Evolutionary conservation across 1,140 invertebrate genomes (phyloP).

Genomic region (Ceratosolen solmsi): DNA sequence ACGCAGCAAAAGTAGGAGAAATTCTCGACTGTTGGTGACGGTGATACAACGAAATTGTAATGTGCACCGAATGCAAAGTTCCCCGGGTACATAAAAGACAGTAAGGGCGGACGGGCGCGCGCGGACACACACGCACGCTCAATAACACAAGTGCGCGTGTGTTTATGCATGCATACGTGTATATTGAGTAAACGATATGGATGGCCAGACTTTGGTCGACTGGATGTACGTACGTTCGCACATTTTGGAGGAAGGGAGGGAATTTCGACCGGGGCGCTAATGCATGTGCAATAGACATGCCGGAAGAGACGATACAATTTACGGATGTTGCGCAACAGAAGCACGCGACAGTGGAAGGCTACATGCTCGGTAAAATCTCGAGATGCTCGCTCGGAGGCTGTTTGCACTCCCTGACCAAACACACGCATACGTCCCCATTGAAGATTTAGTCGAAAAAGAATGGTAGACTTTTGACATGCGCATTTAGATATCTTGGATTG

Average conservation of each 20-base stretch:
- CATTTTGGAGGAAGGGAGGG: background rate
- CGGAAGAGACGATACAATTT: conserved; percentile 67
- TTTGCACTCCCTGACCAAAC: background rate
- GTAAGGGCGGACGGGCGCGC: background rate
- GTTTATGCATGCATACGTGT: no score
- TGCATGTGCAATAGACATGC: conserved; percentile 38
- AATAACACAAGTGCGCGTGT: no score
- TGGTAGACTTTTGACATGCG: conserved; percentile 47
- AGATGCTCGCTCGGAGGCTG: background rate
- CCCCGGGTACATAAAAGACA: background rate
- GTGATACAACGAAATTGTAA: conserved; percentile 40
- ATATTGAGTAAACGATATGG: no score
- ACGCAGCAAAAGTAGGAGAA: background rate
- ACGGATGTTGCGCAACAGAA: conserved; percentile 59
- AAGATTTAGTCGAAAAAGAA: conserved; percentile 26
- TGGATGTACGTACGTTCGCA: no score
- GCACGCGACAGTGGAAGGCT: conserved; percentile 64
- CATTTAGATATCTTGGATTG: conserved; percentile 66
- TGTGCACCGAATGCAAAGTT: conserved; percentile 19
- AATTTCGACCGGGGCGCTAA: background rate
- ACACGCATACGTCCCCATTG: background rate
- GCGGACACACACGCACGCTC: no score
- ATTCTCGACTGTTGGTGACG: background rate
- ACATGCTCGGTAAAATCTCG: conserved; percentile 44
- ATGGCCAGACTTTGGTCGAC: no score